Evolutionary conservation across 1,140 invertebrate genomes (phyloP), one percentile per base, ranked within the genome.

Genomic region (Neodiprion fabricii): DNA sequence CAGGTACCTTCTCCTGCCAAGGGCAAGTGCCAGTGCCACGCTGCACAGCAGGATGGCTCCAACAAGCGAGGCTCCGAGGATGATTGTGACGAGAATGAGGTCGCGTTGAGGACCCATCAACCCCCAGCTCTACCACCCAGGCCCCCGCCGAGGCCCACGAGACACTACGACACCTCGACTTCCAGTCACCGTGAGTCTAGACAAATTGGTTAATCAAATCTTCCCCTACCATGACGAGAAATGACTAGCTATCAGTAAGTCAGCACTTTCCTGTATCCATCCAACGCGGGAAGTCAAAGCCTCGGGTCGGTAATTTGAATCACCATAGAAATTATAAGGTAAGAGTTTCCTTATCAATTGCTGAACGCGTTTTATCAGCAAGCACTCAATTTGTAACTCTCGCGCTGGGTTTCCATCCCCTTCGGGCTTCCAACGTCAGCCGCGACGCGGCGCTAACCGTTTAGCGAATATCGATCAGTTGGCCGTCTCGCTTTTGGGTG

Each of bases 21-120:
- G 79, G 84, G 82, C 74, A 88, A 89, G 72, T 89, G 87, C 79
- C 86, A 87, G 78, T 89, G 87, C 75, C 87, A 89, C 76, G 80
- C 81, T 65, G 81, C 86, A 70, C 83, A 84, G 71, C 83, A 86
- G 73, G 72, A 48, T 68, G 76, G 75, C 49, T 77, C 73, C 74
- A 83, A 77, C 72, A 86, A 85, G 73, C 78, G 77, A 69, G 81
- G 77, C 21, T 61, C 80, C 2, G 85, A 87, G 49, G 81, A 83
- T 72, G 82, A 84, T 48, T 80, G 71, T 75, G 83, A 83, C 71
- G 82, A 78, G 48, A 75, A 78, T 69, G 84, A 84, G 70, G 79
- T 85, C 49, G 81, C 81, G 75, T 82, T 83, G 67, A 85, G 85
- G 84, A 85, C 81, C 71, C 86, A 85, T 83, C 85, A 88, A 77